Evolutionary conservation across 1,140 invertebrate genomes (phyloP), one percentile per base, ranked within the genome.

Genomic region (Brachionus rotundiformis): DNA sequence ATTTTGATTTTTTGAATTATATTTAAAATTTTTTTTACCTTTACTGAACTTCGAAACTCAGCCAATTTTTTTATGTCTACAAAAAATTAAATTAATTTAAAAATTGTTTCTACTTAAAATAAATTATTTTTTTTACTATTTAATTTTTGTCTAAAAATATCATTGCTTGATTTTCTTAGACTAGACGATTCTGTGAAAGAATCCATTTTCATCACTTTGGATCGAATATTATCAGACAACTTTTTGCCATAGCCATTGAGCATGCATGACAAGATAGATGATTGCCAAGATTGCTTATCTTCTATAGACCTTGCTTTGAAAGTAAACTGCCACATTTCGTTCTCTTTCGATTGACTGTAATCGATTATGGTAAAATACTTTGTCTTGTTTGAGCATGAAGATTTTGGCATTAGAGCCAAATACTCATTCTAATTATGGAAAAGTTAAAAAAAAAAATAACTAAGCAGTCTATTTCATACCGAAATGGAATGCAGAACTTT

Each of bases 241-340:
- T 63, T 79, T 63, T 79, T 79, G 13, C 76, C 76, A 79, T 79
- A 79, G 19, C 76, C 76, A 79, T 59, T 79, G 1, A 79, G 76
- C 76, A 79, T 79, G 27, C 76, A 79, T 23, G 76, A 79, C 33
- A 79, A 63, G 25, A 63, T 39, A 25, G 76, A 54, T 23, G 47
- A 59, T 27, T 79, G 76, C 76, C 76, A 79, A 16, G 76, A 29
- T 25, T 79, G 47, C 36, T 79, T 79, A 10, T 79, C 76, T 39
- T 79, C 76, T 23, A 27, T 23, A 33, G 76, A 59, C 8, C 54
- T 54, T 33, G 76, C 47, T 59, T 79, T 79, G 41, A 79, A 79
- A n/a, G 47, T 79, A 59, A 79, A 79, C 29, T 63, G 29, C 76
- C 47, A 79, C 59, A 63, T 79, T 23, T 79, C 76, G 27, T 63